Percentiles rank a stretch among this genome's conserved stretches.
phyloP scores from a whole-genome alignment of 1,140 invertebrate genomes.

The Lanistes nyassanus region DNA sequence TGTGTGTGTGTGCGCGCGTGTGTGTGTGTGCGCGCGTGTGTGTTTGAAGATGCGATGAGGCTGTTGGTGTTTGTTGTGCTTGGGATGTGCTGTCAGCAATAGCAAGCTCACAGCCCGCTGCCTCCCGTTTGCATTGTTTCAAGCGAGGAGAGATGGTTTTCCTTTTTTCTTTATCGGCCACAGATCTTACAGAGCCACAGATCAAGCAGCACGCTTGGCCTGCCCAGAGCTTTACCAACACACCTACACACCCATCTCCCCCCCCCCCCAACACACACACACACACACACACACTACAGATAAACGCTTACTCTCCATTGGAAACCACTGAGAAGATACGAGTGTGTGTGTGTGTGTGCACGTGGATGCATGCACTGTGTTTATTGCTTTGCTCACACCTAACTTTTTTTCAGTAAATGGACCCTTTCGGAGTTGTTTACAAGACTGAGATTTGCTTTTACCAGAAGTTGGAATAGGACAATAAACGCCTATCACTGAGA shows the following conservation, averaged over 20 bases:
- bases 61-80: slow-evolving; percentile 14
- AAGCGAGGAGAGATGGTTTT: slow-evolving; percentile 1
- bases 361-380: neutral
- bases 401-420: too few relatives aligned
- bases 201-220: too few relatives aligned
- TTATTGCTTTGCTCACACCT: neutral
- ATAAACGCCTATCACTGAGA: too few relatives aligned
- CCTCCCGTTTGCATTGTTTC: slow-evolving; percentile 22
- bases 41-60: too few relatives aligned
- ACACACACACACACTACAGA: neutral
- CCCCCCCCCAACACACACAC: neutral
- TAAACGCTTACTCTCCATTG: neutral
- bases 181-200: too few relatives aligned
- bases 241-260: too few relatives aligned
- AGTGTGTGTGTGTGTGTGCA: neutral
- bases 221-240: too few relatives aligned
- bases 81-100: neutral
- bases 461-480: too few relatives aligned
- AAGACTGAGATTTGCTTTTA: too few relatives aligned
- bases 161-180: neutral
- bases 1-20: too few relatives aligned
- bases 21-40: too few relatives aligned
- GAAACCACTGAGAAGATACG: neutral
- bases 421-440: too few relatives aligned
- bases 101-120: neutral